Conservation (phyloP, 2,888 invertebrate genomes). For the Balanococcus diminutus region DNA sequence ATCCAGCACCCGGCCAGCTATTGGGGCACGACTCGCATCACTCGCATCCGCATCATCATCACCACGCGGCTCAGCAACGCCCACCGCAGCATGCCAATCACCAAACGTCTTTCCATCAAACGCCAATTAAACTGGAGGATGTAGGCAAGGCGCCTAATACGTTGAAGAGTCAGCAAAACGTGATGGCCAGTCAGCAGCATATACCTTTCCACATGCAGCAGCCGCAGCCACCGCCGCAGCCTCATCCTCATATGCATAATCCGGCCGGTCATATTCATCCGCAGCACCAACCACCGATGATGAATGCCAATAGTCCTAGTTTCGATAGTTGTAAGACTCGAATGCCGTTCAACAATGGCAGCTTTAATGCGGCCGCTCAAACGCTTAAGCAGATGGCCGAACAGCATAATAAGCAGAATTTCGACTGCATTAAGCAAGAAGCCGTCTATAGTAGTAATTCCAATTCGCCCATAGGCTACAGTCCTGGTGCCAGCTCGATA, state of each 20-base stretch:
- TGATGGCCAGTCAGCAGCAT: conserved; percentile 45
- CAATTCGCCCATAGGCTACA: conserved; percentile 57
- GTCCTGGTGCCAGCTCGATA: conserved; percentile 35
- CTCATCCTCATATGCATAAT: conserved; percentile 59
- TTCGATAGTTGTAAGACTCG: conserved; percentile 19
- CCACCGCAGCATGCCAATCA: conserved; percentile 58
- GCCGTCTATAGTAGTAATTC: conserved; percentile 59
- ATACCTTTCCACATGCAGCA: conserved; percentile 56
- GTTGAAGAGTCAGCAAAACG: background rate
- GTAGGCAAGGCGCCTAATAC: background rate
- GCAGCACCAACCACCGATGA: conserved; percentile 20
- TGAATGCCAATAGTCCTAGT: conserved; percentile 19
- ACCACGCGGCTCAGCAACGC: conserved; percentile 57
- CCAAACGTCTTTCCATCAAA: conserved; percentile 56
- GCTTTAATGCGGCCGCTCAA: conserved; percentile 78
- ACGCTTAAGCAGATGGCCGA: conserved; percentile 97
- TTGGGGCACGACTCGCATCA: conserved; percentile 61
- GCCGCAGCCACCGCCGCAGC: conserved; percentile 49
- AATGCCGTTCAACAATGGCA: conserved; percentile 22
- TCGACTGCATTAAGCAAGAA: conserved; percentile 61
- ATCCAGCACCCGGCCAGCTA: conserved; percentile 10
- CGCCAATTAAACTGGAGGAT: conserved; percentile 44
- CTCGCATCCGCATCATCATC: conserved; percentile 59
- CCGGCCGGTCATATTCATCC: conserved; percentile 59
- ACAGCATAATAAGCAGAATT: conserved; percentile 70